Evolutionary conservation across 2,888 invertebrate species (phyloP), one percentile per base, ranked within the genome.

Genomic region (Chaetogeoica ovagalla): DNA sequence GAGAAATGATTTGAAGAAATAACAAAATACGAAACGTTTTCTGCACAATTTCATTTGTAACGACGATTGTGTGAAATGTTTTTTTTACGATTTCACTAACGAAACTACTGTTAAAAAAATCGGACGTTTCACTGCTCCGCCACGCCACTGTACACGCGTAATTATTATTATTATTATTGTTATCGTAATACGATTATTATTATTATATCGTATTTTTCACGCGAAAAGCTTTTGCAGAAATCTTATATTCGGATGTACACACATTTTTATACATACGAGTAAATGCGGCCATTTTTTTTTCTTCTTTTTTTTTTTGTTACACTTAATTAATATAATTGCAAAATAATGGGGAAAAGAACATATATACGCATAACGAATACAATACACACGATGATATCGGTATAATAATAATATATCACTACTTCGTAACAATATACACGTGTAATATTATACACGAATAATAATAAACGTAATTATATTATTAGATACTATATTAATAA

Each of bases 221-320:
- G 9, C 74, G 9, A 65, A n/a, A 74, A 65, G 74, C 74, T 74
- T 74, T 74, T 65, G 65, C 74, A 65, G 39, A 55, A 55, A 74
- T 17, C 37, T 55, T 74, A 74, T 74, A 74, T 55, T 73, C 60
- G 52, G 19, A 59, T 23, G 17, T 9, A 19, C 6, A 43, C 43
- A 43, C n/a, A n/a, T n/a, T n/a, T n/a, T n/a, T n/a, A 43, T 30
- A 43, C 7, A 43, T 43, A 9, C 43, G 6, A n/a, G n/a, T 43
- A 43, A 43, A 43, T 7, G 62, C 62, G 48, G 21, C 23, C 23
- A 52, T 73, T 74, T 39, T 30, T 4, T 30, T 30, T 30, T 63
- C 55, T 63, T 30, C 30, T 30, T 30, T 30, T 63, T 63, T 63
- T 55, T 55, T 63, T 55, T 69, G 57, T 68, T 17, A 55, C 48